Percentiles rank a stretch among this genome's conserved stretches.
These are phyloP conservation scores for Cecropterus lyciades DNA, from an alignment of 1,140 invertebrate genomes.

Conservation along the genomic window DNA sequence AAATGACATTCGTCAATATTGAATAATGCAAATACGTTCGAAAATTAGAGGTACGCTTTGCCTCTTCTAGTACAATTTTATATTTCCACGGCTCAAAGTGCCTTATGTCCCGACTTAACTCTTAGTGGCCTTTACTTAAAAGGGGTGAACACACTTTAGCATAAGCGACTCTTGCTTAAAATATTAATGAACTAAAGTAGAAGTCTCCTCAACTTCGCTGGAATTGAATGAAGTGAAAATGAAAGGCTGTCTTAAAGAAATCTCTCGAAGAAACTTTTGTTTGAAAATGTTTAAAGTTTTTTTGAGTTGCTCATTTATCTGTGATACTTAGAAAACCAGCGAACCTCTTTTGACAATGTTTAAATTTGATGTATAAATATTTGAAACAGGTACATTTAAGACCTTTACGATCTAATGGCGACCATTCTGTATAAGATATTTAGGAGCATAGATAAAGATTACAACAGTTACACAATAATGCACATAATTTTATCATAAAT, in stretches of 20 bases:
- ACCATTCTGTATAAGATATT: too few species aligned
- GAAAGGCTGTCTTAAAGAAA: constrained; percentile 32
- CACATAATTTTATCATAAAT: too few species aligned
- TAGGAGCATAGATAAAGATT: too few species aligned
- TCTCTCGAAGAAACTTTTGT: constrained; percentile 30
- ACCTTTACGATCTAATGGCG: too few species aligned
- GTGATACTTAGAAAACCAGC: neutral
- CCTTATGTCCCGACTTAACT: constrained; percentile 59
- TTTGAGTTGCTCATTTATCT: constrained; percentile 6
- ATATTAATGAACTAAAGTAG: constrained; percentile 54
- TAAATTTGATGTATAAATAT: neutral
- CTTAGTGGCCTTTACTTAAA: constrained; percentile 72
- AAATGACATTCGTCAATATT: too few species aligned
- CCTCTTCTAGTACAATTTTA: constrained; percentile 20
- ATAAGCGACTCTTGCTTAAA: constrained; percentile 59
- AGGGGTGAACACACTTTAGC: constrained; percentile 75
- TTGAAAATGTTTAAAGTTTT: constrained; percentile 20
- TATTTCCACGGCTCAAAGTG: constrained; percentile 31
- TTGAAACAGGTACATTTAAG: too few species aligned
- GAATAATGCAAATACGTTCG: too few species aligned
- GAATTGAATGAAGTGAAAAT: constrained; percentile 38
- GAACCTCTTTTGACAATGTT: neutral
- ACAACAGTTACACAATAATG: too few species aligned
- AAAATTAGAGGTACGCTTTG: too few species aligned
- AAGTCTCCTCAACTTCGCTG: constrained; percentile 50